These are phyloP conservation scores for Asbolus verrucosus DNA, from an alignment of 1,140 invertebrate species.

Conservation along the genomic window DNA sequence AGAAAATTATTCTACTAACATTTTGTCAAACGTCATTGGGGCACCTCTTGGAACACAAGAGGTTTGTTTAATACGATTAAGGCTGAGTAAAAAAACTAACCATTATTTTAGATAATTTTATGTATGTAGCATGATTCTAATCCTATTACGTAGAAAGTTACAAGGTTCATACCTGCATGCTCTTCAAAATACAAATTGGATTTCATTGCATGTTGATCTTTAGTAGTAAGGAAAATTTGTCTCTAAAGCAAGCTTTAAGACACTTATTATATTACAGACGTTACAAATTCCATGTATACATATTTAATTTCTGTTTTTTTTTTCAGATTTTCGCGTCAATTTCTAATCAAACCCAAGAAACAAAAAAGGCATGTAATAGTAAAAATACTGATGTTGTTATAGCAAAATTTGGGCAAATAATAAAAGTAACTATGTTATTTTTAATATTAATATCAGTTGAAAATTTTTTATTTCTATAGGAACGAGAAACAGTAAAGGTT, in stretches of 20 bases:
- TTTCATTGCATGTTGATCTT: no score
- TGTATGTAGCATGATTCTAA: neutral
- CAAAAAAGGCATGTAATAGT: neutral
- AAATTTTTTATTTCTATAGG: neutral
- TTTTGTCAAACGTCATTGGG: neutral
- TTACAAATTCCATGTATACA: no score
- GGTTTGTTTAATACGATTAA: neutral
- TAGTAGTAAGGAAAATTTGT: no score
- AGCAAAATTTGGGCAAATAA: neutral
- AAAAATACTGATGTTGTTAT: neutral
- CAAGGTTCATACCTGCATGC: neutral
- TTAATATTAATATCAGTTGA: neutral
- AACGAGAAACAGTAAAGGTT: slow-evolving; percentile 19
- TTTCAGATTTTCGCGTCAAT: neutral
- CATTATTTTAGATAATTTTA: neutral
- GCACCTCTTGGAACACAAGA: neutral
- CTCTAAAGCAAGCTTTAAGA: no score
- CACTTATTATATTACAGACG: neutral
- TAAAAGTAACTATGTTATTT: neutral
- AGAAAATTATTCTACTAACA: neutral
- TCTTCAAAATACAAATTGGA: no score
- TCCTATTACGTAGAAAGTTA: neutral
- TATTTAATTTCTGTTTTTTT: neutral
- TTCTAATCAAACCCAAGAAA: neutral
- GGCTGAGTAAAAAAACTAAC: neutral